These are phyloP conservation scores for Lasioglossum morio DNA, from an alignment of 2,888 invertebrate species.

Conservation along the genomic window DNA sequence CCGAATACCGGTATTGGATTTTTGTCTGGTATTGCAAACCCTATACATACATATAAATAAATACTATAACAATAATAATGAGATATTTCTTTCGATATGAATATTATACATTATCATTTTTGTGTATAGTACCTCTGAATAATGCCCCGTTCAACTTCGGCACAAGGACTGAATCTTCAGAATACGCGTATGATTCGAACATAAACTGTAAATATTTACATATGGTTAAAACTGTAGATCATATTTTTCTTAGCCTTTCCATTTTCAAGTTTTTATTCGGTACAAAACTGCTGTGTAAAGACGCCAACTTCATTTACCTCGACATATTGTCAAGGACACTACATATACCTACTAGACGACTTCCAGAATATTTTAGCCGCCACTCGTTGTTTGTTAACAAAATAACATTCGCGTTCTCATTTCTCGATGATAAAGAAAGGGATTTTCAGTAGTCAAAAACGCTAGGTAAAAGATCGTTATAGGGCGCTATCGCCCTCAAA, in stretches of 20 bases:
- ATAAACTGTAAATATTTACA: conserved; percentile 26
- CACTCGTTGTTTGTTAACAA: neutral
- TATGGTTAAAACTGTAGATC: too few relatives aligned
- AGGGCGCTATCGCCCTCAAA: too few relatives aligned
- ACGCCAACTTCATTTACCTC: neutral
- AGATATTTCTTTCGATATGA: neutral
- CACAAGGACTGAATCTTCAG: neutral
- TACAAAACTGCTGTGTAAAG: neutral
- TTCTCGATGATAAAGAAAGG: too few relatives aligned
- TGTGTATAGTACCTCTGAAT: neutral
- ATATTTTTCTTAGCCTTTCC: too few relatives aligned
- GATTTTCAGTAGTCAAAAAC: too few relatives aligned
- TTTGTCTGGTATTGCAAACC: too few relatives aligned
- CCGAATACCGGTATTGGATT: too few relatives aligned
- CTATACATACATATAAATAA: too few relatives aligned
- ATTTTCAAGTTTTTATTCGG: neutral
- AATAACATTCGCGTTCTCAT: neutral
- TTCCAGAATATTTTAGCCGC: neutral
- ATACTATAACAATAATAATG: neutral
- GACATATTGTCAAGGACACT: neutral
- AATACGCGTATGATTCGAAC: neutral
- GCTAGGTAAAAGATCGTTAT: too few relatives aligned
- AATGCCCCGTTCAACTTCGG: neutral
- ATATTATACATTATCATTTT: neutral
- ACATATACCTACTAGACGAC: neutral